Evolutionary conservation across 2,888 invertebrate species (phyloP).

Genomic region (Yponomeuta malinellus): DNA sequence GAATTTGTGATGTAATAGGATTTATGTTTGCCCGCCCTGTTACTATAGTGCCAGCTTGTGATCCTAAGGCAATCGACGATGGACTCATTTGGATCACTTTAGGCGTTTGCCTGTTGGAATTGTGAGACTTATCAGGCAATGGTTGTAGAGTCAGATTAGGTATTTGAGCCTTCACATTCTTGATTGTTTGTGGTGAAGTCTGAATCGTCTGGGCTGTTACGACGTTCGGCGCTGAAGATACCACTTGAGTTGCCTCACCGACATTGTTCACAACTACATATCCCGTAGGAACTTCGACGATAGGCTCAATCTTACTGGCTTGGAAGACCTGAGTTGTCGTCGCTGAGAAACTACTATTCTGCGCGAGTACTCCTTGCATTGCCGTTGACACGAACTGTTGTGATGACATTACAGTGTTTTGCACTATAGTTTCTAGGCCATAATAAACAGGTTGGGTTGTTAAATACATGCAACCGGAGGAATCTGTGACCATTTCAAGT

Average conservation of each 20-base stretch:
- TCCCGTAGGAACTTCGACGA: conserved; percentile 83
- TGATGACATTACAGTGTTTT: conserved; percentile 93
- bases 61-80: conserved; percentile 33
- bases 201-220: conserved; percentile 61
- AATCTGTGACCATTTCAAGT: conserved; percentile 79
- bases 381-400: conserved; percentile 89
- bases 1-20: conserved; percentile 69
- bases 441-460: conserved; percentile 86
- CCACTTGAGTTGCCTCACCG: conserved; percentile 55
- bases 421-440: conserved; percentile 89
- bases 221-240: conserved; percentile 58
- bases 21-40: conserved; percentile 60
- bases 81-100: conserved; percentile 68
- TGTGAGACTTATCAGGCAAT: conserved; percentile 55
- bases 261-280: conserved; percentile 82
- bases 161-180: conserved; percentile 55
- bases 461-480: conserved; percentile 74
- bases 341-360: conserved; percentile 88
- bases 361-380: conserved; percentile 86
- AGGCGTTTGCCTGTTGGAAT: conserved; percentile 52
- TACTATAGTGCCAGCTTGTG: conserved; percentile 50
- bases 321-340: conserved; percentile 90
- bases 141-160: conserved; percentile 70
- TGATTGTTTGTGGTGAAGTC: conserved; percentile 55
- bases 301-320: conserved; percentile 89